A percentile compares a stretch with the other conserved stretches of the same genome.
Conservation (phyloP, 2,797 vertebrate species). For the Lacerta bilineata region DNA sequence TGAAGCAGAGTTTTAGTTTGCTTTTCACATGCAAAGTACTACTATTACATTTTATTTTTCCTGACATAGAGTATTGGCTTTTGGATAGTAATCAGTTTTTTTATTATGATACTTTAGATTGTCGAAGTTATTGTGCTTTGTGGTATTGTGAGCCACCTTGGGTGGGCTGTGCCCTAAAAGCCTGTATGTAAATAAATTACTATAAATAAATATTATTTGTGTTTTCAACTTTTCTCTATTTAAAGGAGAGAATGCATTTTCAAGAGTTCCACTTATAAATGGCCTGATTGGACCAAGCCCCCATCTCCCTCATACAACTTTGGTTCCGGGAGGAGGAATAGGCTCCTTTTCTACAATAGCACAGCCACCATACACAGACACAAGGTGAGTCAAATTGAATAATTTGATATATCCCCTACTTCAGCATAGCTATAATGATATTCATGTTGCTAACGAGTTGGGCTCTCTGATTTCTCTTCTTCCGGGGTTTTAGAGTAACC, state of each 20-base stretch:
- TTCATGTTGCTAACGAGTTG: not conserved
- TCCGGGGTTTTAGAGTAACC: not conserved
- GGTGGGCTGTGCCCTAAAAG: too few relatives aligned
- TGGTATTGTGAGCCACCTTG: too few relatives aligned
- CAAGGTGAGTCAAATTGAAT: conserved; percentile 82
- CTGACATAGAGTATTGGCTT: not conserved
- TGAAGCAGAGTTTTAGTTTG: not conserved
- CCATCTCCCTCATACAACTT: conserved; percentile 84
- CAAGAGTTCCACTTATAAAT: conserved; percentile 94
- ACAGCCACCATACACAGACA: conserved; percentile 89
- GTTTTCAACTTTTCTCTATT: conserved; percentile 40
- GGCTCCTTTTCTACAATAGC: conserved; percentile 89
- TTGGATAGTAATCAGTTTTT: not conserved
- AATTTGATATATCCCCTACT: not conserved
- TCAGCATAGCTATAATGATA: not conserved
- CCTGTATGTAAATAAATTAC: too few relatives aligned
- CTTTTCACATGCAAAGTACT: not conserved
- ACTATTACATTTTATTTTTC: not conserved
- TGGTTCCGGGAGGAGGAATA: conserved; percentile 86
- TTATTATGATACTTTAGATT: too few relatives aligned
- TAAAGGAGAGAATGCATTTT: conserved; percentile 89
- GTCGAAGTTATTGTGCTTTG: too few relatives aligned
- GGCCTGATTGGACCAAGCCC: conserved; percentile 92
- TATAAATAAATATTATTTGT: not conserved
- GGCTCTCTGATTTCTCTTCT: not conserved